A percentile compares a stretch with the other conserved stretches of the same genome.
Conservation (phyloP, 2,797 vertebrate species). For the Aythya fuligula region DNA sequence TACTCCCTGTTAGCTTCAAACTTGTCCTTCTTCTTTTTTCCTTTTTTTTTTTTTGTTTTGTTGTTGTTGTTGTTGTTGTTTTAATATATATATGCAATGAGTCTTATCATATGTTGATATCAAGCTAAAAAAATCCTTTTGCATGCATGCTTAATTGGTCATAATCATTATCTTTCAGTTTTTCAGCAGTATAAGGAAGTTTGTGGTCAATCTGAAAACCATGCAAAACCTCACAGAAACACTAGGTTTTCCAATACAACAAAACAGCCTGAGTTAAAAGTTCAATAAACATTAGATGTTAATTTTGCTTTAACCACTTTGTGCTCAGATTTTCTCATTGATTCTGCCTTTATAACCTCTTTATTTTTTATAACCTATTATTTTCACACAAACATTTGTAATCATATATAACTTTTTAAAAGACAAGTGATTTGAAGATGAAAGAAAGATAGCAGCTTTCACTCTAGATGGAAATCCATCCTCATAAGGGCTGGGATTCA, state of each 20-base stretch:
- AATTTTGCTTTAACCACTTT: not conserved
- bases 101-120: rapidly evolving
- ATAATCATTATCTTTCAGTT: not conserved
- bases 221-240: not conserved
- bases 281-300: not conserved
- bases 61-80: too few relatives aligned
- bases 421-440: not conserved
- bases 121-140: not conserved
- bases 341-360: not conserved
- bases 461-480: not conserved
- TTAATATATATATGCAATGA: not conserved
- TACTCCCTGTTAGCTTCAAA: not conserved
- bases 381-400: not conserved
- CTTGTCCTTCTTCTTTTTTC: not conserved
- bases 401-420: not conserved
- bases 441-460: not conserved
- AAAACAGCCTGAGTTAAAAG: not conserved
- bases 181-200: not conserved
- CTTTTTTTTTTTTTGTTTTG: not conserved
- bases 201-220: not conserved
- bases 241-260: not conserved
- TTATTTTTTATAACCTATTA: not conserved
- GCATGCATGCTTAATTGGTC: not conserved
- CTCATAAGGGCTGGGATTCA: not conserved
- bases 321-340: not conserved